Conservation (phyloP, 2,888 invertebrate genomes). For the Anaspis maculata region DNA sequence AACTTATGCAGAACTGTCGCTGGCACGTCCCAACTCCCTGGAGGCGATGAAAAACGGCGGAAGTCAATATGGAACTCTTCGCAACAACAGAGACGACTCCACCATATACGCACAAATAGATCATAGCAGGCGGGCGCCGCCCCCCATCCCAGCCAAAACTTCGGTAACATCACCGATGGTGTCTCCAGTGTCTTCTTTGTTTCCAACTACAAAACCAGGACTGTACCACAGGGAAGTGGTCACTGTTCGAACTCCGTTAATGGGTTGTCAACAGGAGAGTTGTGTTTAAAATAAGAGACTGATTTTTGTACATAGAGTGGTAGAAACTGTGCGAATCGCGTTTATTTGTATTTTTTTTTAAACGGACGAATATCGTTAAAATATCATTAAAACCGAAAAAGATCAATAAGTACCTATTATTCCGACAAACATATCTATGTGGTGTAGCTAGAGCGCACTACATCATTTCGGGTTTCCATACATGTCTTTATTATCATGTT, state of each 20-base stretch:
- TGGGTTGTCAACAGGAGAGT: conserved; percentile 59
- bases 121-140: conserved; percentile 49
- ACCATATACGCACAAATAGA: conserved; percentile 70
- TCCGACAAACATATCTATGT: conserved; percentile 6
- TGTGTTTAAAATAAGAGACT: conserved; percentile 54
- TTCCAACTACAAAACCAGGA: conserved; percentile 37
- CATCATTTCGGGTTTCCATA: neutral
- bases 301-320: conserved; percentile 17
- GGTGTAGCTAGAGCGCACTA: no score
- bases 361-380: no score
- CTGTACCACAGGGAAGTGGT: conserved; percentile 56
- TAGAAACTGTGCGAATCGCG: conserved; percentile 7
- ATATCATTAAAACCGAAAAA: no score
- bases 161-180: conserved; percentile 43
- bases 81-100: conserved; percentile 49
- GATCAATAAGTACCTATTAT: conserved; percentile 10
- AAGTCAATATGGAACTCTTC: conserved; percentile 35
- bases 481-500: conserved; percentile 6
- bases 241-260: conserved; percentile 61
- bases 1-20: conserved; percentile 54
- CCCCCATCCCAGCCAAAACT: conserved; percentile 27
- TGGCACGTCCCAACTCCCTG: conserved; percentile 47
- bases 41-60: conserved; percentile 40
- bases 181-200: conserved; percentile 40
- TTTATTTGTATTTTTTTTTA: no score